Conservation (phyloP, 2,113 vertebrate species). For the Xyliphius kryptos region DNA sequence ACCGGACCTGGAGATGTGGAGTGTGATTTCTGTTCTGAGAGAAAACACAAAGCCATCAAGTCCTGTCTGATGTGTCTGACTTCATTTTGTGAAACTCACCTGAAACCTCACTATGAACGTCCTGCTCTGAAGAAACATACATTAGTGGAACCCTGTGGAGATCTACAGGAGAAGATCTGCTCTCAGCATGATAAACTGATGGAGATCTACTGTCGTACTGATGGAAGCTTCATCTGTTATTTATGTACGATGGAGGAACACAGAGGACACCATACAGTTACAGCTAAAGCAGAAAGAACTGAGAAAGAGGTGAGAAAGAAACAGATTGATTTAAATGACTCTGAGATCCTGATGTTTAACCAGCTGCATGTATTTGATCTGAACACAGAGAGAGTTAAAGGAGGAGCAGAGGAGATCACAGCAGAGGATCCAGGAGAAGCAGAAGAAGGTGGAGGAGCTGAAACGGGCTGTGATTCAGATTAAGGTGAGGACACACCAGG, state of each 20-base stretch:
- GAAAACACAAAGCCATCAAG: background rate
- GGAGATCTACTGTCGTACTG: background rate
- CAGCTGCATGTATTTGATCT: background rate
- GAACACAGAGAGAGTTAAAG: constrained; percentile 2
- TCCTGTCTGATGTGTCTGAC: background rate
- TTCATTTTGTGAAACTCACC: background rate
- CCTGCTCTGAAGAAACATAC: background rate
- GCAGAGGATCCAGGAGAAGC: background rate
- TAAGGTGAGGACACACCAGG: background rate
- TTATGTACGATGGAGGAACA: background rate
- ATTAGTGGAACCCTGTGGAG: background rate
- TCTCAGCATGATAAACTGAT: background rate
- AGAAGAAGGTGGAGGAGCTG: background rate
- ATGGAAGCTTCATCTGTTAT: background rate
- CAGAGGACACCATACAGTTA: background rate
- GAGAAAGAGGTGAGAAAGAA: background rate
- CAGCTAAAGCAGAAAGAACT: background rate
- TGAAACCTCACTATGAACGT: background rate
- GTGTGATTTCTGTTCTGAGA: constrained; percentile 4
- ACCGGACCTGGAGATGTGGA: constrained; percentile 29
- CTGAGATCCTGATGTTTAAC: background rate
- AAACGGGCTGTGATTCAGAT: background rate
- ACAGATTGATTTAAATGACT: no score
- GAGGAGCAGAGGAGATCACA: background rate
- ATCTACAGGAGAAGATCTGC: background rate